Conservation (phyloP, 1,140 invertebrate genomes). For the Leguminivora glycinivorella region DNA sequence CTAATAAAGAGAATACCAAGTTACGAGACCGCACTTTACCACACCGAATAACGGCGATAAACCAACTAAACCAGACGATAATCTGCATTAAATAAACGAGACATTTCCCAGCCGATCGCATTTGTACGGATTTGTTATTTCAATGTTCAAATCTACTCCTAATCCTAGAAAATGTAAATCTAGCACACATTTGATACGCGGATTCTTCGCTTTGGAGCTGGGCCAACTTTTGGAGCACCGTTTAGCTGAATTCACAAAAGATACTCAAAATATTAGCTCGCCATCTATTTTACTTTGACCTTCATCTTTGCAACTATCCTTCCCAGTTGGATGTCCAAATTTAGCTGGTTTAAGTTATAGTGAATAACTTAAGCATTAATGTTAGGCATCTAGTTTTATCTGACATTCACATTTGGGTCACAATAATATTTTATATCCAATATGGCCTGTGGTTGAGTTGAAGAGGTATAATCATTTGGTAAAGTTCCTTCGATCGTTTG, state of each 20-base stretch:
- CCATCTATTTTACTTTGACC: constrained; percentile 16
- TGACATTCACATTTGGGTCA: constrained; percentile 47
- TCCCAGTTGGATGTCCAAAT: constrained; percentile 31
- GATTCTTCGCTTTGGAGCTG: constrained; percentile 8
- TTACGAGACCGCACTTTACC: neutral
- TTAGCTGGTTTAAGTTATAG: neutral
- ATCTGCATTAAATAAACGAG: constrained; percentile 15
- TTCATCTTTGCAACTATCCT: constrained; percentile 29
- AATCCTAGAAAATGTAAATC: constrained; percentile 14
- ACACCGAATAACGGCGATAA: neutral
- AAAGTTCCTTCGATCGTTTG: neutral
- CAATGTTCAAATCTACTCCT: constrained; percentile 17
- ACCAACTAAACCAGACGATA: constrained; percentile 1
- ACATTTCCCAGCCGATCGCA: neutral
- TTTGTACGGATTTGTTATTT: constrained; percentile 13
- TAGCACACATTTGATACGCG: constrained; percentile 18
- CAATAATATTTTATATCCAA: constrained; percentile 46
- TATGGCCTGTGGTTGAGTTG: constrained; percentile 22
- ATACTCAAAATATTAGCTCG: neutral
- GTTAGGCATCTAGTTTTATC: constrained; percentile 37
- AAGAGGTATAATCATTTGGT: neutral
- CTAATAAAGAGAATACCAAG: no score
- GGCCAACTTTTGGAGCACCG: constrained; percentile 8
- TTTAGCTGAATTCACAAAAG: neutral
- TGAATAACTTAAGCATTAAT: constrained; percentile 29